Conservation (phyloP, 2,888 invertebrate species). For the Smittia aterrima region DNA sequence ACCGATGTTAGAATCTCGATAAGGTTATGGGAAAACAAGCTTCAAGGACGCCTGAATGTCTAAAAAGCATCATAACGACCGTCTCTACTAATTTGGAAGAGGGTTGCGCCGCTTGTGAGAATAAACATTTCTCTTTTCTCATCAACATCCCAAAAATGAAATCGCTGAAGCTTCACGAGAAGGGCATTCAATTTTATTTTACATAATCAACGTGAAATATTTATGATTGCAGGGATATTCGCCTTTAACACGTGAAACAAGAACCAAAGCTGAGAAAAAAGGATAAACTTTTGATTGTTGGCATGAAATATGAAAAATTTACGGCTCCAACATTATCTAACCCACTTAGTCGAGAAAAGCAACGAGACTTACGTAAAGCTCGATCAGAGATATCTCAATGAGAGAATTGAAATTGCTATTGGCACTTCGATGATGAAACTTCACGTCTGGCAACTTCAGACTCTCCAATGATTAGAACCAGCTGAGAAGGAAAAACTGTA, state of each 20-base stretch:
- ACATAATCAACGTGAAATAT: constrained; percentile 24
- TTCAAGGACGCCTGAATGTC: not conserved
- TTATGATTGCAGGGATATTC: constrained; percentile 16
- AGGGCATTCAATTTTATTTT: constrained; percentile 18
- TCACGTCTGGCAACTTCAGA: too few species aligned
- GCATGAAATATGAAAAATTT: constrained; percentile 30
- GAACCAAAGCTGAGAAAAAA: not conserved
- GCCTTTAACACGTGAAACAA: not conserved
- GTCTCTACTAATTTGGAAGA: not conserved
- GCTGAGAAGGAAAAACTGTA: not conserved
- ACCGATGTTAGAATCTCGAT: not conserved
- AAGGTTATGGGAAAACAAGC: not conserved
- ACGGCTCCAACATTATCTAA: not conserved
- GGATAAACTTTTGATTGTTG: constrained; percentile 15
- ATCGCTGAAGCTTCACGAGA: not conserved
- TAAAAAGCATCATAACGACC: not conserved
- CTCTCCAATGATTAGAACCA: not conserved
- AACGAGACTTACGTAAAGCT: too few species aligned
- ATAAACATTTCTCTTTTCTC: not conserved
- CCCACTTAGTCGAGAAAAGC: not conserved
- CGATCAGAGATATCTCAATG: too few species aligned
- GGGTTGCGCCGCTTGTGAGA: not conserved
- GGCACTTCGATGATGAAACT: not conserved
- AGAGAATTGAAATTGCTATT: not conserved
- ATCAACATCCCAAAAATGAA: not conserved